phyloP scores from a whole-genome alignment of 2,113 vertebrate genomes.

The Rana temporaria region DNA sequence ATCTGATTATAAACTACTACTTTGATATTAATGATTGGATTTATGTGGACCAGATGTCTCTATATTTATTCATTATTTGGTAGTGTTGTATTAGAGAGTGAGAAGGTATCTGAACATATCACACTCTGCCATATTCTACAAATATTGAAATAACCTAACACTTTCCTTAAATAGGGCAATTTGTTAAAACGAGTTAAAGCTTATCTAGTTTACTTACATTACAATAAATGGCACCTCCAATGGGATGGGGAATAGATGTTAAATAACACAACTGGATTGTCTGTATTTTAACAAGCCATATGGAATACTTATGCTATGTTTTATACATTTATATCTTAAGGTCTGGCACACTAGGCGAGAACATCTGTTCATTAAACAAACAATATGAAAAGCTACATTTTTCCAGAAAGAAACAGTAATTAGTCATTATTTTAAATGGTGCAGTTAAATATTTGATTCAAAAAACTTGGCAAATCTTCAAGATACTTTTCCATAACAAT shows the following conservation, averaged over 20 bases:
- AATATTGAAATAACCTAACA: slow-evolving; percentile 45
- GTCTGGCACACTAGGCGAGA: slow-evolving; percentile 53
- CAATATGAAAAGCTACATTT: slow-evolving; percentile 47
- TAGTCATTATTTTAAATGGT: slow-evolving; percentile 46
- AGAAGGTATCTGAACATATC: slow-evolving; percentile 34
- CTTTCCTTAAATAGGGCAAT: slow-evolving; percentile 15
- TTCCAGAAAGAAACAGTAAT: slow-evolving; percentile 42
- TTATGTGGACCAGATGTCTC: slow-evolving; percentile 43
- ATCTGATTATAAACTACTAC: slow-evolving; percentile 22
- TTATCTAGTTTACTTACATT: slow-evolving; percentile 41
- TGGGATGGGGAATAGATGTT: slow-evolving; percentile 32
- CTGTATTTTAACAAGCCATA: slow-evolving; percentile 40
- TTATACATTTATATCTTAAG: slow-evolving; percentile 43
- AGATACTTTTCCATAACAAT: neutral
- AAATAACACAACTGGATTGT: slow-evolving; percentile 23
- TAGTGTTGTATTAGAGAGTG: slow-evolving; percentile 17
- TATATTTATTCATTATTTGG: slow-evolving; percentile 37
- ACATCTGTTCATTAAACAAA: slow-evolving; percentile 56
- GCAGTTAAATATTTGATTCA: slow-evolving; percentile 15
- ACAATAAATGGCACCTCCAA: slow-evolving; percentile 31
- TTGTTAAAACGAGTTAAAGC: slow-evolving; percentile 32
- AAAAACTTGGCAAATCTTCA: slow-evolving; percentile 9
- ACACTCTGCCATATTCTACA: slow-evolving; percentile 6
- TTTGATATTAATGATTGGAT: slow-evolving; percentile 30
- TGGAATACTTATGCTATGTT: slow-evolving; percentile 49